Evolutionary conservation across 2,113 vertebrate species (phyloP), one percentile per base, ranked within the genome.

Genomic region (Pituophis catenifer): DNA sequence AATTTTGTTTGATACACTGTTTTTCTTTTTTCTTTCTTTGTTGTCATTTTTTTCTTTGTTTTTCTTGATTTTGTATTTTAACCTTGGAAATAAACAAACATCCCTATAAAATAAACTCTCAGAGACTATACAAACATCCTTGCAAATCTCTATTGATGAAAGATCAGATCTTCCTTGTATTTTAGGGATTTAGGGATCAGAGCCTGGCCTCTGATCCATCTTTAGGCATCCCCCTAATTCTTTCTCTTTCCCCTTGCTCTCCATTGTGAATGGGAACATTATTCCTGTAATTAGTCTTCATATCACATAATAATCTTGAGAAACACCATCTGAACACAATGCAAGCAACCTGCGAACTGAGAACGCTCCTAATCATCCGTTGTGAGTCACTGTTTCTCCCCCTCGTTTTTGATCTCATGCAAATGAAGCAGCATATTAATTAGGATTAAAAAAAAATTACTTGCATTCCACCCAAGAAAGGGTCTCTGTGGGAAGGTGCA

Each of bases 251-350:
- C 29, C 70, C 23, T 70, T 44, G 24, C 21, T 91, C 94, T 95
- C 94, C 91, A 0, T 92, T 93, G 88, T 70, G 93, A 95, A 86
- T 92, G 90, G 75, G 57, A 94, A 94, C 85, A 93, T 65, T 58
- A 59, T 89, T 92, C 29, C 8, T 88, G 50, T 92, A 94, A 95
- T 96, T 94, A 94, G 88, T 93, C 89, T 90, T 95, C 90, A 70
- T 95, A 57, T 29, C 95, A 10, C 53, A 89, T 93, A 90, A 96
- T 96, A 81, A 23, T 95, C 92, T 93, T 91, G 91, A 94, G 90
- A 96, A 94, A 94, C 75, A 94, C 94, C 94, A 50, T 59, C 88
- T 1, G 55, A 85, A 50, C 86, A 75, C 23, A 52, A 50, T 90
- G 53, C 53, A 53, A 89, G 11, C 24, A 65, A 92, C 48, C 86